Evolutionary conservation across 2,113 vertebrate species (phyloP).

Genomic region (Protobothrops flavoviridis): DNA sequence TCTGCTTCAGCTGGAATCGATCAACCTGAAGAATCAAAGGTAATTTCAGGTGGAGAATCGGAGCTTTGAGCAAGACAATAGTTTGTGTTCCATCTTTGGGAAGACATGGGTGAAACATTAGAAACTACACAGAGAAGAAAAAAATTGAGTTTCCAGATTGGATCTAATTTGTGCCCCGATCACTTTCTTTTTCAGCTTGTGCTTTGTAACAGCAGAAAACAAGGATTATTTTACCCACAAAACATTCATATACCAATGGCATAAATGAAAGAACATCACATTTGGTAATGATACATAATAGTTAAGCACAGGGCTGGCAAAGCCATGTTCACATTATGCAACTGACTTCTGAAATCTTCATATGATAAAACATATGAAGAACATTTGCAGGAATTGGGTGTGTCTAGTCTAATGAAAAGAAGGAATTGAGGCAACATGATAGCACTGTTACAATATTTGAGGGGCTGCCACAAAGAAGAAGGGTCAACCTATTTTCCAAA

Average conservation of each 20-base stretch:
- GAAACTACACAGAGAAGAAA: not conserved
- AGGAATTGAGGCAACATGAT: not conserved
- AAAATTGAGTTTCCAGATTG: not conserved
- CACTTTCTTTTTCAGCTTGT: not conserved
- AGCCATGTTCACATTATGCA: not conserved
- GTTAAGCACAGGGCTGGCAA: not conserved
- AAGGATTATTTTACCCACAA: not conserved
- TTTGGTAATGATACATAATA: not conserved
- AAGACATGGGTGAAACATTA: not conserved
- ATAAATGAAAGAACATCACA: not conserved
- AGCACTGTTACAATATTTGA: not conserved
- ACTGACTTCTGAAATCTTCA: not conserved
- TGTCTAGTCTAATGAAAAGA: not conserved
- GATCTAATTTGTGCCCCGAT: not conserved
- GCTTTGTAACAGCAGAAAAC: not conserved
- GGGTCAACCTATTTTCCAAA: not conserved
- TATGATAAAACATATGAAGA: not conserved
- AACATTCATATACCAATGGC: not conserved
- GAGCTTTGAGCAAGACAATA: not conserved
- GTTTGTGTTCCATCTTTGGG: not conserved
- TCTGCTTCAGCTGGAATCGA: fast-evolving
- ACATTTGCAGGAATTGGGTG: not conserved
- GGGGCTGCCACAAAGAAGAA: not conserved
- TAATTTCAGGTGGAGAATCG: fast-evolving
- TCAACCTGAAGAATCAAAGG: not conserved